phyloP scores from a whole-genome alignment of 2,797 vertebrate species.

The Pelochelys cantorii region DNA sequence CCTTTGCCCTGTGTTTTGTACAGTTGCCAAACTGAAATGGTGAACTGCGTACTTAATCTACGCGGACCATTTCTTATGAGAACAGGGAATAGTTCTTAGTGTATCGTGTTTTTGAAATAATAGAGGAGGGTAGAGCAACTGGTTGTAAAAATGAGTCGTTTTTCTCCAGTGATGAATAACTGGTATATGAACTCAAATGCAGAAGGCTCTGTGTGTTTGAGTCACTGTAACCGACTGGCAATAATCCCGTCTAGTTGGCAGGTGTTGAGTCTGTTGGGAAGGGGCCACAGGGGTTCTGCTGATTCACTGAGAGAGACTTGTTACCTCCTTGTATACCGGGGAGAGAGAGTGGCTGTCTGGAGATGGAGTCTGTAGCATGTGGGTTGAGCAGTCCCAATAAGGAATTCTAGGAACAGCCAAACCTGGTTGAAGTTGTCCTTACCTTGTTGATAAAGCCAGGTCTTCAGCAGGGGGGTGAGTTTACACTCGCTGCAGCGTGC shows the following conservation, averaged over 20 bases:
- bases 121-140: background rate
- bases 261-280: background rate
- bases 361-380: background rate
- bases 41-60: rapidly evolving
- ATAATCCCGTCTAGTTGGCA: no score
- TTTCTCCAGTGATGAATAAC: background rate
- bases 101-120: background rate
- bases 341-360: background rate
- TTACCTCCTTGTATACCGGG: background rate
- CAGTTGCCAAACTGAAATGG: background rate
- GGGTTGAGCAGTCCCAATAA: background rate
- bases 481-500: background rate
- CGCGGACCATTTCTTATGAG: rapidly evolving
- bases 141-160: background rate
- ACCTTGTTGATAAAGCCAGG: background rate
- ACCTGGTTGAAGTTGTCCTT: background rate
- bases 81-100: background rate
- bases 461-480: background rate
- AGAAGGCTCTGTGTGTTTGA: background rate
- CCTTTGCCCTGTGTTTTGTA: background rate
- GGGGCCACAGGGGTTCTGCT: background rate
- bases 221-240: background rate
- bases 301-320: background rate
- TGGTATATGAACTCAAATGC: background rate
- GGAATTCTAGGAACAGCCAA: background rate